phyloP scores from a whole-genome alignment of 2,888 invertebrate genomes.

The Chironomus tentans region DNA sequence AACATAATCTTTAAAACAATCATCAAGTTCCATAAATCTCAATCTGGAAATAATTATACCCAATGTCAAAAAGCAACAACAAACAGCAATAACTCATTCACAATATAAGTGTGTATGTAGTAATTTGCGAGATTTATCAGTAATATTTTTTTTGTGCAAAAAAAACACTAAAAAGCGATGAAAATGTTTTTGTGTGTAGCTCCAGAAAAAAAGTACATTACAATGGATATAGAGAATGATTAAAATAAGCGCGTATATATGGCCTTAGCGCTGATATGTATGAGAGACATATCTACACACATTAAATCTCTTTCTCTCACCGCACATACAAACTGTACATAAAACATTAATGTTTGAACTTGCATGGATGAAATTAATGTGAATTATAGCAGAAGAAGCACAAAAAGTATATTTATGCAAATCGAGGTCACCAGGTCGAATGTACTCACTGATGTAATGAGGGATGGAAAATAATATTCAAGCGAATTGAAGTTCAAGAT shows the following conservation, averaged over 20 bases:
- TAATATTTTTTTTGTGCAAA: not conserved
- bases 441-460: not conserved
- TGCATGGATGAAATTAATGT: not conserved
- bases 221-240: not conserved
- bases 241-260: not conserved
- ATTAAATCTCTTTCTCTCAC: not conserved
- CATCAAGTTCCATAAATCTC: not conserved
- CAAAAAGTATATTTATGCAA: slow-evolving; percentile 1
- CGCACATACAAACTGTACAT: not conserved
- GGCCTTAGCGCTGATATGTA: not conserved
- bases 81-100: not conserved
- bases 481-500: slow-evolving; percentile 1
- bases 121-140: slow-evolving; percentile 1
- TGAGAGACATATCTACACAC: not conserved
- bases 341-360: not conserved
- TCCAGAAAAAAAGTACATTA: not conserved
- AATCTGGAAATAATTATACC: not conserved
- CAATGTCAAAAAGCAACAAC: slow-evolving; percentile 7
- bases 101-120: not conserved
- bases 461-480: not conserved
- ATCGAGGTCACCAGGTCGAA: slow-evolving; percentile 2
- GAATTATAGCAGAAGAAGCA: not conserved
- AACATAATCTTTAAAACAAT: too few species aligned
- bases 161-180: not conserved
- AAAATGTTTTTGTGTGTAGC: not conserved